Percentiles rank a stretch among this genome's conserved stretches.
Conservation (phyloP, 2,113 vertebrate species). For the Sardina pilchardus region DNA sequence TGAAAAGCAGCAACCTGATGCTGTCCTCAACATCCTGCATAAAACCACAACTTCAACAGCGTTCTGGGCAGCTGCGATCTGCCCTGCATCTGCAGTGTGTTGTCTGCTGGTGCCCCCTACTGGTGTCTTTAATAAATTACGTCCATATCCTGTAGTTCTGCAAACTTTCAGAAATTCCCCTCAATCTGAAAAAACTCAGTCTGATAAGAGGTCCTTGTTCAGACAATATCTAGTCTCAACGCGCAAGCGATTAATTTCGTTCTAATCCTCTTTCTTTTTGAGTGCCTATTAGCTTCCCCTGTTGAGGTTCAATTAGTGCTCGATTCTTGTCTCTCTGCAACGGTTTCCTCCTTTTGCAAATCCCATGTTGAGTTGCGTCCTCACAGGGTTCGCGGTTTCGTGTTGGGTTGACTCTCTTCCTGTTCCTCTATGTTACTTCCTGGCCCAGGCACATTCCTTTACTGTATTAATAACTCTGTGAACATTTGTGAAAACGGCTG, state of each 20-base stretch:
- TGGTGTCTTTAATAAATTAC: constrained; percentile 10
- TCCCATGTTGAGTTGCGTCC: neutral
- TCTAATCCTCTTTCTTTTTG: neutral
- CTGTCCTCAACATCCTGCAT: neutral
- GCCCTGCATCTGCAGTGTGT: neutral
- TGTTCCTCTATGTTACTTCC: neutral
- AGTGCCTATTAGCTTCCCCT: neutral
- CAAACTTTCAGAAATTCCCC: neutral
- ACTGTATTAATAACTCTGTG: neutral
- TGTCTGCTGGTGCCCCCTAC: constrained; percentile 35
- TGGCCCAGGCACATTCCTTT: neutral
- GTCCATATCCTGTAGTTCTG: neutral
- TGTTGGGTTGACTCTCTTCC: neutral
- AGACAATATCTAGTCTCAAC: neutral
- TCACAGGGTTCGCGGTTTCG: neutral
- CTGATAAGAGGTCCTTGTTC: neutral
- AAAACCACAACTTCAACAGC: too few species aligned
- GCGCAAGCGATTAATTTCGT: neutral
- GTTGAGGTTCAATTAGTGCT: neutral
- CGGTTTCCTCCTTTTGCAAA: neutral
- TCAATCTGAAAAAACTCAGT: neutral
- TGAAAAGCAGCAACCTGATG: neutral
- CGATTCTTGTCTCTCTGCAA: neutral
- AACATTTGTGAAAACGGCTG: neutral
- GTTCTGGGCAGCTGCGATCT: neutral